Evolutionary conservation across 2,888 invertebrate species (phyloP), one percentile per base, ranked within the genome.

Genomic region (Eulithis prunata): DNA sequence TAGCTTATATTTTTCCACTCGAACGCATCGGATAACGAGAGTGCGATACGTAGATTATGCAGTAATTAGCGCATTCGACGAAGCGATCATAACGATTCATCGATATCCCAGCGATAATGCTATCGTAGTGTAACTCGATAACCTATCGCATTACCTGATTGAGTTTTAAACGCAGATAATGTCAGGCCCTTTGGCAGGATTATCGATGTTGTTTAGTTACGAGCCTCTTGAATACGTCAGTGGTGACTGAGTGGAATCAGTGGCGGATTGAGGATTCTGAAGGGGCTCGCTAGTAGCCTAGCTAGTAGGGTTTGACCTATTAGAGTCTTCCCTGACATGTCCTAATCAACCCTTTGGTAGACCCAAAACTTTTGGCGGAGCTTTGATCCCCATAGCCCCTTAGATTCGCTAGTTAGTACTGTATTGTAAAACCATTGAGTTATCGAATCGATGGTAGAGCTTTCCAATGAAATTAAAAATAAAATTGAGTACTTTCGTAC

Each of bases 11-110:
- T 5, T 32, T 61, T 53, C 43, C 67, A 63, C 60, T 60, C 32
- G 21, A 78, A 82, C 81, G 87, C 78, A 67, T 77, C 64, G 62
- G 70, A 71, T 87, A 86, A 88, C 81, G 80, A 85, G 72, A 32
- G 32, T 32, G 83, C 83, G 70, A 49, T 28, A 21, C 49, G 49
- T 21, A 58, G 64, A 68, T 68, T 57, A 64, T 57, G 75, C 70
- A 65, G 75, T 83, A 85, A 85, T 87, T 81, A 82, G 71, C 60
- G 63, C 60, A 77, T 70, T 70, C 78, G 74, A 75, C 73, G 71
- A 69, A 72, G 75, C 77, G 80, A 77, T 45, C 76, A 79, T 70
- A 68, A 68, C 57, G 65, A 56, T 64, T 69, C 64, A 57, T 38
- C 63, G 47, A 38, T 53, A 55, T 57, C 51, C 36, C 13, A 51